These are phyloP conservation scores for Sphaerophoria rueppellii DNA, from an alignment of 2,888 invertebrate genomes.

Conservation along the genomic window DNA sequence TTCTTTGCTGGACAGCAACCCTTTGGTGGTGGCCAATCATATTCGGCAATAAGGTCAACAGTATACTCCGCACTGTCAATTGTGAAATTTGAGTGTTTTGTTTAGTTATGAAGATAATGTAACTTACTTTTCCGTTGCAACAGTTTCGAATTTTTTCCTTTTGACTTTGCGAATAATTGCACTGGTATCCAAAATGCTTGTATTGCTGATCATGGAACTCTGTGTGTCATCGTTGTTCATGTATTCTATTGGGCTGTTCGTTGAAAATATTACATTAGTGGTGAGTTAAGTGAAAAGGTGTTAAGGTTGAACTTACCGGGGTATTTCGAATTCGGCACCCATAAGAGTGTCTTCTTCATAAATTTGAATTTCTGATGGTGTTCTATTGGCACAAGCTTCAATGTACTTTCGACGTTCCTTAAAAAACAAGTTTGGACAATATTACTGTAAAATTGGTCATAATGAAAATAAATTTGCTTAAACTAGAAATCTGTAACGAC, in stretches of 20 bases:
- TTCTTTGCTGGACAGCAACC: slow-evolving; percentile 83
- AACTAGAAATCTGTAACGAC: no score
- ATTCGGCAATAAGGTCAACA: slow-evolving; percentile 95
- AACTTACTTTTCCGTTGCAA: slow-evolving; percentile 82
- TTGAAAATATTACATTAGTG: neutral
- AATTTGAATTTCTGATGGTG: slow-evolving; percentile 81
- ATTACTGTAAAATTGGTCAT: no score
- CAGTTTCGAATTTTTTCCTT: slow-evolving; percentile 83
- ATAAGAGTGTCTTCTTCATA: slow-evolving; percentile 90
- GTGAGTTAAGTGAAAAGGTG: neutral
- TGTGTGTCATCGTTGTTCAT: slow-evolving; percentile 87
- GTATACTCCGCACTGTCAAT: slow-evolving; percentile 85
- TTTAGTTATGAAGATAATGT: neutral
- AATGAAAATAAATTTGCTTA: no score
- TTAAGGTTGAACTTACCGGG: slow-evolving; percentile 75
- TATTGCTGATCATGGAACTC: slow-evolving; percentile 90
- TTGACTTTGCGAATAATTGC: slow-evolving; percentile 79
- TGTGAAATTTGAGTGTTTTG: neutral
- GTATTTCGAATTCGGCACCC: slow-evolving; percentile 85
- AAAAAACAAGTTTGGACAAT: neutral
- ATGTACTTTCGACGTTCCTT: slow-evolving; percentile 62
- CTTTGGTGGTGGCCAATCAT: slow-evolving; percentile 92
- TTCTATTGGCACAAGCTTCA: slow-evolving; percentile 45
- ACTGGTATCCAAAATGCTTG: slow-evolving; percentile 78
- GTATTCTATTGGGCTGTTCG: slow-evolving; percentile 80